Conservation (phyloP, 1,140 invertebrate species). For the Eubasilissa regina region DNA sequence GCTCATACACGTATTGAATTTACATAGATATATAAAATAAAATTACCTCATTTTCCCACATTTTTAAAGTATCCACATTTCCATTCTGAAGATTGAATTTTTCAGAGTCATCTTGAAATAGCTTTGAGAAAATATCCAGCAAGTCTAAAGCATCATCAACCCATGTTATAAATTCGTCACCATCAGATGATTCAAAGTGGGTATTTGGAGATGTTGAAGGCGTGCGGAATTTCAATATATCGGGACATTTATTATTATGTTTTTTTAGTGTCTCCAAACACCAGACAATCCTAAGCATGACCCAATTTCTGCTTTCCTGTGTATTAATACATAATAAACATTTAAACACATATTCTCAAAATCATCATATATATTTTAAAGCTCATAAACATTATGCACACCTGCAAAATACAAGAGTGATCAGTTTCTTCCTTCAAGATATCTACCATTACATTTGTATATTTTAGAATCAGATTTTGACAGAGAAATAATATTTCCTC, state of each 20-base stretch:
- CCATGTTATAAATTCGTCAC: conserved; percentile 54
- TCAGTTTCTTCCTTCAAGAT: conserved; percentile 54
- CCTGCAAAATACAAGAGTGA: conserved; percentile 42
- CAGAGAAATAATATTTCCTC: conserved; percentile 37
- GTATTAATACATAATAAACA: too few species aligned
- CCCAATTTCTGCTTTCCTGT: conserved; percentile 54
- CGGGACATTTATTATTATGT: not conserved
- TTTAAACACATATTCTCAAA: not conserved
- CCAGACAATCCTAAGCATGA: conserved; percentile 47
- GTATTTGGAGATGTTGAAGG: not conserved
- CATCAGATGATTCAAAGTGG: not conserved
- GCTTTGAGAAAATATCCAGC: conserved; percentile 49
- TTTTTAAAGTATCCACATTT: conserved; percentile 4
- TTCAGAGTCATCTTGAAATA: conserved; percentile 44
- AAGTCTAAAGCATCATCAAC: conserved; percentile 55
- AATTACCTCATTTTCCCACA: conserved; percentile 51
- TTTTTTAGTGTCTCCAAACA: conserved; percentile 53
- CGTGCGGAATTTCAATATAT: not conserved
- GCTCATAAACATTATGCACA: conserved; percentile 1
- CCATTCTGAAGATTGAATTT: conserved; percentile 29
- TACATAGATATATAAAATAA: too few species aligned
- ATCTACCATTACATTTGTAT: conserved; percentile 52
- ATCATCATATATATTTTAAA: too few species aligned
- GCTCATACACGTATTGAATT: too few species aligned
- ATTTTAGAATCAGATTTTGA: conserved; percentile 55